Conservation (phyloP, 1,140 invertebrate species). For the Akabosia matsudoensis region DNA sequence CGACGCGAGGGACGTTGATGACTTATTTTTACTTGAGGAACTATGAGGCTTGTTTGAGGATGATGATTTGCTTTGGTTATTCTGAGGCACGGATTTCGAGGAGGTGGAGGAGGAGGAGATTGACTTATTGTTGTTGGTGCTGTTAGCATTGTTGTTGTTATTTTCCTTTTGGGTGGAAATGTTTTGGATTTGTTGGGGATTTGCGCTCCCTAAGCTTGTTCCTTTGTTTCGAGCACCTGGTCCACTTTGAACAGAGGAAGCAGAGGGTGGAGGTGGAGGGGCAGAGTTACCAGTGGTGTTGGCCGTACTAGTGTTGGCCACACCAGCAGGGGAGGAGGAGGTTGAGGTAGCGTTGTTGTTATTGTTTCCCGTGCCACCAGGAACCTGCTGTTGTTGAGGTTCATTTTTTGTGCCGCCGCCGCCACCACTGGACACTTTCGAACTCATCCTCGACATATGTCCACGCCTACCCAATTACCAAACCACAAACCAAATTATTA, state of each 20-base stretch:
- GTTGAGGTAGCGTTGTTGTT: slow-evolving; percentile 24
- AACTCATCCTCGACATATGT: slow-evolving; percentile 43
- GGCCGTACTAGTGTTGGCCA: background rate
- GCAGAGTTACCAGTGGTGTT: background rate
- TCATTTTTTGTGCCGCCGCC: slow-evolving; percentile 19
- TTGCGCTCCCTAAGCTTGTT: background rate
- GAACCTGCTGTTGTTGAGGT: slow-evolving; percentile 7
- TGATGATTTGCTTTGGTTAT: slow-evolving; percentile 19
- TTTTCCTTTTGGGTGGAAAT: background rate
- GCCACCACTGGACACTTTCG: slow-evolving; percentile 34
- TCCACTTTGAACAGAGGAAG: slow-evolving; percentile 4
- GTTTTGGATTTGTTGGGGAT: slow-evolving; percentile 20
- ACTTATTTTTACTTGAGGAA: slow-evolving; percentile 20
- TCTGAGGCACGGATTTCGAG: slow-evolving; percentile 33
- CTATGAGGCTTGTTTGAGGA: slow-evolving; percentile 15
- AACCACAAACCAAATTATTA: too few relatives aligned
- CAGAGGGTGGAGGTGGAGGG: slow-evolving; percentile 20
- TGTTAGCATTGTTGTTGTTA: slow-evolving; percentile 5
- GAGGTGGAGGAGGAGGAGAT: slow-evolving; percentile 15
- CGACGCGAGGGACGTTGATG: background rate
- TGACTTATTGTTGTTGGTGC: slow-evolving; percentile 32
- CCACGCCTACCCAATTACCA: too few relatives aligned
- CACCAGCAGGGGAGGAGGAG: background rate
- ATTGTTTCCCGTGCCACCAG: slow-evolving; percentile 27
- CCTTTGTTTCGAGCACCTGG: slow-evolving; percentile 12